These are phyloP conservation scores for Brachyhypopomus occidentalis DNA, from an alignment of 2,113 vertebrate genomes.

Conservation along the genomic window DNA sequence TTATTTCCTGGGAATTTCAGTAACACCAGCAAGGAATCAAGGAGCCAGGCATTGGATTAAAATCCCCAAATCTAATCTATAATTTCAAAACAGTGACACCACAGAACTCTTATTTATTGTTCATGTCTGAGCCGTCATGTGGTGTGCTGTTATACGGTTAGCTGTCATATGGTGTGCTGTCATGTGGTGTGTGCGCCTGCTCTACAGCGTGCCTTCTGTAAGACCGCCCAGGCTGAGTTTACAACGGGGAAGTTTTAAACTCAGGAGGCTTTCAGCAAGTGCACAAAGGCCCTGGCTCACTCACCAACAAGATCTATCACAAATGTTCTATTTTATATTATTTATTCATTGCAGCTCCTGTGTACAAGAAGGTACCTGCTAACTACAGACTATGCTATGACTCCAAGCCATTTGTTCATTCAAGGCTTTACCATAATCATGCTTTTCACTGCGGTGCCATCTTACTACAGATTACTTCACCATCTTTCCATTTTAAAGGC, in stretches of 20 bases:
- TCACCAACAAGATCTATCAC: constrained; percentile 51
- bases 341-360: constrained; percentile 48
- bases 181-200: constrained; percentile 46
- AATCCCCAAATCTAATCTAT: constrained; percentile 74
- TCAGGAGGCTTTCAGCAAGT: constrained; percentile 52
- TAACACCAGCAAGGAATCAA: constrained; percentile 53
- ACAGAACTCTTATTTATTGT: constrained; percentile 72
- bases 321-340: constrained; percentile 61
- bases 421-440: constrained; percentile 9
- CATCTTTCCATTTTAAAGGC: background rate
- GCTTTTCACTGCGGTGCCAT: background rate
- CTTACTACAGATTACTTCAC: constrained; percentile 22
- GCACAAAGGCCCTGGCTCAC: constrained; percentile 40
- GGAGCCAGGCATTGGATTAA: constrained; percentile 51
- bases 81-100: constrained; percentile 65
- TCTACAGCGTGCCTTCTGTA: constrained; percentile 68
- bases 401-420: constrained; percentile 15
- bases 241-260: constrained; percentile 54
- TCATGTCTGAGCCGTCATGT: constrained; percentile 75
- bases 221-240: constrained; percentile 51
- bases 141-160: constrained; percentile 11
- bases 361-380: constrained; percentile 47
- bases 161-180: constrained; percentile 65
- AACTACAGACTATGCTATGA: constrained; percentile 33
- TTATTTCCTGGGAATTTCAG: constrained; percentile 75